Evolutionary conservation across 1,140 invertebrate genomes (phyloP), one percentile per base, ranked within the genome.

Genomic region (Mya arenaria): DNA sequence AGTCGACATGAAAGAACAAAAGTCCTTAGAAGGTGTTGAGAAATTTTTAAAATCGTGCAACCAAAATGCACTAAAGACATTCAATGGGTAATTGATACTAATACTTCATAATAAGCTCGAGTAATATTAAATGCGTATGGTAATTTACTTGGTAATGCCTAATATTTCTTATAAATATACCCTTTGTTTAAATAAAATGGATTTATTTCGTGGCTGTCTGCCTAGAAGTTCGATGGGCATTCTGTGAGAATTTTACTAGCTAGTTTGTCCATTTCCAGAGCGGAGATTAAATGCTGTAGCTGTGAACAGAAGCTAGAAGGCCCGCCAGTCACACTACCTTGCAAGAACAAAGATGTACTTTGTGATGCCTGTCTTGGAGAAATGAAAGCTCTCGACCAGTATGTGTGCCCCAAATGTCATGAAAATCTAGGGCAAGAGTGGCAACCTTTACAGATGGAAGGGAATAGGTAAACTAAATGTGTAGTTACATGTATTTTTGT

Each of bases 11-110:
- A 86, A 86, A 39, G 63, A 84, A 13, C 4, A 65, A 19, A 71
- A 75, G 23, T 84, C 83, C 1, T 44, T 86, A 19, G 32, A 36
- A 62, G 75, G 36, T 32, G 63, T 88, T 28, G 83, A 84, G 48
- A 86, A 77, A 36, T 88, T 88, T 37, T 55, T 88, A 4, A 75
- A 56, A 41, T 48, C 28, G 15, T 83, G 85, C 77, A 86, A 86
- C 63, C 83, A 55, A 55, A 63, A 55, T 19, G 86, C 83, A 17
- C 23, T 74, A 19, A 84, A 85, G 28, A 28, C 75, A 32, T 78
- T 63, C 62, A 84, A 81, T 30, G 68, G 74, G 85, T 88, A 79
- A 48, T 48, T 69, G 4, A 66, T 37, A 36, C 34, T n/a, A 4
- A n/a, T 39, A 37, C 4, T 1, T 66, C 25, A 60, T 13, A 19